These are phyloP conservation scores for Polydrusus cervinus DNA, from an alignment of 2,888 invertebrate genomes.

Conservation along the genomic window DNA sequence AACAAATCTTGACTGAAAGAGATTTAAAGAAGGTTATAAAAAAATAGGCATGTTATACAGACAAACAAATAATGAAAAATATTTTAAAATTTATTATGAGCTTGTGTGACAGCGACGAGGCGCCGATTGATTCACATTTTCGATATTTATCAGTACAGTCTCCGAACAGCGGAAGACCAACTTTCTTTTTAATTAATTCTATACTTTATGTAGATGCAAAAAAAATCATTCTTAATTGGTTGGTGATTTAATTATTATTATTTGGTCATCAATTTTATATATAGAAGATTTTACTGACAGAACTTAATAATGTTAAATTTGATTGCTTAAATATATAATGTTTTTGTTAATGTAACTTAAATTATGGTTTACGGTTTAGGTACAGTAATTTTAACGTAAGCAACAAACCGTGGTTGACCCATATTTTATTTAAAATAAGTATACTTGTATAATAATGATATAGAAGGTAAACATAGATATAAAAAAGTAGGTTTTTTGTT, in stretches of 20 bases:
- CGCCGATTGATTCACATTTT: neutral
- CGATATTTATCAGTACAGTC: neutral
- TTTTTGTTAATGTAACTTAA: constrained; percentile 13
- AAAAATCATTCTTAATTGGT: neutral
- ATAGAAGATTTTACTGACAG: neutral
- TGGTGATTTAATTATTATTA: neutral
- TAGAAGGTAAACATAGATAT: no score
- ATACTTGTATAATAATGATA: neutral
- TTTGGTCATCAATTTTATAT: constrained; percentile 4
- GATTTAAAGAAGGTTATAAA: no score
- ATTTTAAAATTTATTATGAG: neutral
- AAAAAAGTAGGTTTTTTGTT: no score
- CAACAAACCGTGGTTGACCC: neutral
- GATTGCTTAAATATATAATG: constrained; percentile 5
- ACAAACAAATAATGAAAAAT: neutral
- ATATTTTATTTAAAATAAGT: constrained; percentile 2
- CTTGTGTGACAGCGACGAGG: neutral
- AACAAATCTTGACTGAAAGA: no score
- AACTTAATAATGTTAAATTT: constrained; percentile 1
- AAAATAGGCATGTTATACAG: no score
- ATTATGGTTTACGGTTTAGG: constrained; percentile 5
- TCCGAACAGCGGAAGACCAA: neutral
- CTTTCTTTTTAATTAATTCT: constrained; percentile 4
- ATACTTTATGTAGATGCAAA: neutral
- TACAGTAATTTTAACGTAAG: neutral